Percentiles rank a stretch among this genome's conserved stretches.
Conservation (phyloP, 2,888 invertebrate genomes). For the Steinernema scapterisci region DNA sequence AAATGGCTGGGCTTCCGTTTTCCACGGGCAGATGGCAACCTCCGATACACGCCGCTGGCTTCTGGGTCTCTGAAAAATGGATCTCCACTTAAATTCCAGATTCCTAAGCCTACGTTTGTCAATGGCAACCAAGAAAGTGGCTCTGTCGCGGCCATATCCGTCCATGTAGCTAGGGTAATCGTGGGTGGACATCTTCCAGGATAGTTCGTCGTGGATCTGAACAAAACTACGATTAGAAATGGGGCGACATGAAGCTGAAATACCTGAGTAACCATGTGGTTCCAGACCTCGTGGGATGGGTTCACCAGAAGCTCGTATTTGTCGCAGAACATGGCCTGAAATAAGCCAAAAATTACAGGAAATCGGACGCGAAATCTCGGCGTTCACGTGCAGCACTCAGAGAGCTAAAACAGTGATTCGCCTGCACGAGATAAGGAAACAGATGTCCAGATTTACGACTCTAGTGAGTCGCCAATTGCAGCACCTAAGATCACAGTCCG, state of each 20-base stretch:
- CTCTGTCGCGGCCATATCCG: not conserved
- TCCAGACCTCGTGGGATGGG: not conserved
- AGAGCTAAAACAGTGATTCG: too few relatives aligned
- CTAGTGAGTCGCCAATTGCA: too few relatives aligned
- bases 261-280: not conserved
- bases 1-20: not conserved
- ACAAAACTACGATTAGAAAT: not conserved
- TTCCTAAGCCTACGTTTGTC: not conserved
- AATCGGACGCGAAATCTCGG: too few relatives aligned
- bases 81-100: not conserved
- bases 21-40: not conserved
- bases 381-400: too few relatives aligned
- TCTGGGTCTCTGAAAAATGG: not conserved
- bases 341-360: too few relatives aligned
- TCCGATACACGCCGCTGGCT: not conserved
- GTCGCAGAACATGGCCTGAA: not conserved
- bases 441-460: too few relatives aligned
- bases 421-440: too few relatives aligned
- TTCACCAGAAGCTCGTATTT: not conserved
- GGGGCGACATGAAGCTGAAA: not conserved
- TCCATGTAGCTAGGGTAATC: not conserved
- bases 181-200: not conserved
- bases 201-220: not conserved
- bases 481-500: too few relatives aligned
- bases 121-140: not conserved